phyloP scores from a whole-genome alignment of 2,113 vertebrate species.

The Conger conger region DNA sequence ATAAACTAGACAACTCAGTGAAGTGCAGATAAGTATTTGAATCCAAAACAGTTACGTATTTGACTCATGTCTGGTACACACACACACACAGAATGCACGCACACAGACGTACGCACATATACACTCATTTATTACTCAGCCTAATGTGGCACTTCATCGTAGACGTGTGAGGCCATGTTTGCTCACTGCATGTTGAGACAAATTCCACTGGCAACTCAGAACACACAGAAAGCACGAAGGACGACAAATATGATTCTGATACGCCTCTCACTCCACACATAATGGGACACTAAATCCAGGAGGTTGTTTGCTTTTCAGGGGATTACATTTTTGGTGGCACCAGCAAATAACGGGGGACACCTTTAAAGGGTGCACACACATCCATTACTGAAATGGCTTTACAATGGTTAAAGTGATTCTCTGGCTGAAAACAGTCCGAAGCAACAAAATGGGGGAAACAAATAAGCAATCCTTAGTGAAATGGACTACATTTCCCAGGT shows the following conservation, averaged over 20 bases:
- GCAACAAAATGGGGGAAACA: background rate
- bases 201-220: constrained; percentile 47
- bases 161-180: constrained; percentile 28
- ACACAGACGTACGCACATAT: background rate
- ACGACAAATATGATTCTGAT: background rate
- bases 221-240: constrained; percentile 37
- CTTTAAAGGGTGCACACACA: background rate
- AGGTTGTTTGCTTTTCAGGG: background rate
- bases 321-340: constrained; percentile 26
- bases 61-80: no score
- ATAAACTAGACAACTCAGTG: no score
- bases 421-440: background rate
- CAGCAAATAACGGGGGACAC: background rate
- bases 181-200: constrained; percentile 62
- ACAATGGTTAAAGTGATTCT: background rate
- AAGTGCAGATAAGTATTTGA: no score
- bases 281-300: constrained; percentile 28
- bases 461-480: background rate
- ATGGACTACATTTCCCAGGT: background rate
- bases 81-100: constrained; percentile 34
- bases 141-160: no score
- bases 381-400: background rate
- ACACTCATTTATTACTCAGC: no score
- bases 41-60: no score
- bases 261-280: constrained; percentile 28